These are phyloP conservation scores for Astropecten irregularis DNA, from an alignment of 53 echinoderm and acorn worm genomes.

Conservation along the genomic window DNA sequence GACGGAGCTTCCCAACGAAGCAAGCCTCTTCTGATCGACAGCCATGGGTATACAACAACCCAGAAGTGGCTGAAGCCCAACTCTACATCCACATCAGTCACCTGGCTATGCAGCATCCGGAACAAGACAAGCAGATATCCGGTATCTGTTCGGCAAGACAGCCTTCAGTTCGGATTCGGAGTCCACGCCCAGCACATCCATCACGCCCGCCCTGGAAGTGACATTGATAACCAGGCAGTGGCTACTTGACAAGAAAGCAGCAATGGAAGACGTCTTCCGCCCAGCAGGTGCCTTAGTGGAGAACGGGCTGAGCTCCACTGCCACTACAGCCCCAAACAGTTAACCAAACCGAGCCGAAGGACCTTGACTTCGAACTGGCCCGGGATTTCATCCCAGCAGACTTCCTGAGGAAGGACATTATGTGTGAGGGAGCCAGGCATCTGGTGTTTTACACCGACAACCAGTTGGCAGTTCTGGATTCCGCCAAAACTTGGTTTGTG, in stretches of 20 bases:
- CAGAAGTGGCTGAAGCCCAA: not conserved
- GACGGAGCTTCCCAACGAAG: slow-evolving; percentile 10
- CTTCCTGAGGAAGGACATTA: slow-evolving; percentile 42
- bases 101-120: slow-evolving; percentile 11
- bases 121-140: not conserved
- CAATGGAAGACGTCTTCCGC: not conserved
- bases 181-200: not conserved
- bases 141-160: slow-evolving; percentile 6
- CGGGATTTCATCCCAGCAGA: not conserved
- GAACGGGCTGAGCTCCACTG: not conserved
- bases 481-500: slow-evolving; percentile 56
- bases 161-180: not conserved
- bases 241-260: not conserved
- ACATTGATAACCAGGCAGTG: not conserved
- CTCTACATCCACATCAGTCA: not conserved
- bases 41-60: not conserved
- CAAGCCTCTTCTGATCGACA: slow-evolving; percentile 16
- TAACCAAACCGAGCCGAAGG: slow-evolving; percentile 12
- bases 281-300: not conserved
- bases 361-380: slow-evolving; percentile 23
- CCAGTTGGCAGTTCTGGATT: slow-evolving; percentile 29
- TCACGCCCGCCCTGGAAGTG: not conserved
- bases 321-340: slow-evolving; percentile 2
- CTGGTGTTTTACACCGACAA: slow-evolving; percentile 47
- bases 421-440: not conserved